phyloP scores from a whole-genome alignment of 2,797 vertebrate species.

The Dallia pectoralis region DNA sequence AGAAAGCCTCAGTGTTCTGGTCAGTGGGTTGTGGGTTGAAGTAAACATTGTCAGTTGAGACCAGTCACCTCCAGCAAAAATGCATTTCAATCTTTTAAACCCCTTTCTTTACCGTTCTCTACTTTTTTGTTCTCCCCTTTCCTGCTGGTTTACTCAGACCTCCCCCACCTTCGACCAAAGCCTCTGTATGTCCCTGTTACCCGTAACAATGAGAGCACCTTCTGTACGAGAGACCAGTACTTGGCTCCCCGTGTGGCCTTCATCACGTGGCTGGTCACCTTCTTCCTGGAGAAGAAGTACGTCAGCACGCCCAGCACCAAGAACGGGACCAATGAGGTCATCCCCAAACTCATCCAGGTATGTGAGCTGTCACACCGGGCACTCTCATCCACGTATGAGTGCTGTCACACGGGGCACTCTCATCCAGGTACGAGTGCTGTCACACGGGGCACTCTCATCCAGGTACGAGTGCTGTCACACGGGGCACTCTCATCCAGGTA shows the following conservation, averaged over 20 bases:
- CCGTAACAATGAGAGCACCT: slow-evolving; percentile 89
- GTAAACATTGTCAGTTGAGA: neutral
- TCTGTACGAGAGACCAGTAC: slow-evolving; percentile 93
- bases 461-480: too few relatives aligned
- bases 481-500: neutral
- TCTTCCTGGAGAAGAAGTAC: slow-evolving; percentile 99
- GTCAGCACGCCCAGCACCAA: slow-evolving; percentile 83
- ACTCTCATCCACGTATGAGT: neutral
- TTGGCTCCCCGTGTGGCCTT: slow-evolving; percentile 95
- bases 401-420: neutral
- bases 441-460: neutral
- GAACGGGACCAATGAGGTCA: slow-evolving; percentile 87
- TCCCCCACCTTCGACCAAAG: slow-evolving; percentile 91
- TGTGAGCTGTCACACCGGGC: neutral
- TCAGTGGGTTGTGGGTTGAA: neutral
- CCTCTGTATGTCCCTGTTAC: slow-evolving; percentile 86
- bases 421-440: too few relatives aligned
- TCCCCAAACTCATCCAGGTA: slow-evolving; percentile 96
- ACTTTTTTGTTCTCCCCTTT: neutral
- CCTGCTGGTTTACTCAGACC: slow-evolving; percentile 70
- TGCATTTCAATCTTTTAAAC: neutral
- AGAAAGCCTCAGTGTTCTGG: neutral
- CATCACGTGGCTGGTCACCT: slow-evolving; percentile 98
- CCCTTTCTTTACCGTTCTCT: neutral
- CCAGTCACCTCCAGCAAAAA: neutral